Base-by-base conservation (phyloP, 2,113 vertebrate genomes). In the Tretioscincus oriximinensis region DNA sequence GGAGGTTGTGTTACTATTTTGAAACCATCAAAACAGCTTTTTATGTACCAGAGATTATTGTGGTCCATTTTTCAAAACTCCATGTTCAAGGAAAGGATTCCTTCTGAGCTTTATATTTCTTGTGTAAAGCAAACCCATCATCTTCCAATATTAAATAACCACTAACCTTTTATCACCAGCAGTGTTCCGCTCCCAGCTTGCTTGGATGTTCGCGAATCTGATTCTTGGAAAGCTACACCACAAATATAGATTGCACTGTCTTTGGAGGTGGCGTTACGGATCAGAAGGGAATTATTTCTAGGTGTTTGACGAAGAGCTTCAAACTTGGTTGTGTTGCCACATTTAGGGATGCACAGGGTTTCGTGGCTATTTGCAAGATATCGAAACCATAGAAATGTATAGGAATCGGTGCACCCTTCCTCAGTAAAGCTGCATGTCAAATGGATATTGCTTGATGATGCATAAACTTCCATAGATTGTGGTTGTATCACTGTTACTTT, bases 161-260 rank as follows among this genome's bases (percentile, higher is more conserved):
- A 95, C 95, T 90, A 64, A 96, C 95, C 95, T 96, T 78, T 92
- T 47, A 93, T 90, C 0, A 9, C 91, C 73, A 96, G 71, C 1
- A 45, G 18, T 14, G 95, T 96, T 75, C 95, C 96, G 0, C 1
- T 26, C 81, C 95, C 95, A 0, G 89, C 91, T 74, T 81, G 87
- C 85, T 94, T 95, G 5, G 95, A 93, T 12, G 0, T 24, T 0
- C 66, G 2, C 7, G 76, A 24, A 0, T 0, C 0, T 8, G 86
- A 90, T 0, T 35, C 5, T 21, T 47, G 1, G 82, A 89, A 92
- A 71, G 90, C 90, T 51, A 96, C 82, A 71, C 94, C 95, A 76
- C 95, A 96, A 86, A 94, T 63, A 9, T 96, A 96, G 87, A 96
- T 47, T 29, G 87, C 95, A 0, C 85, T 95, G 89, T 96, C 96